These are phyloP conservation scores for Lagorchestes hirsutus DNA, from an alignment of 2,797 vertebrate genomes.

Conservation along the genomic window DNA sequence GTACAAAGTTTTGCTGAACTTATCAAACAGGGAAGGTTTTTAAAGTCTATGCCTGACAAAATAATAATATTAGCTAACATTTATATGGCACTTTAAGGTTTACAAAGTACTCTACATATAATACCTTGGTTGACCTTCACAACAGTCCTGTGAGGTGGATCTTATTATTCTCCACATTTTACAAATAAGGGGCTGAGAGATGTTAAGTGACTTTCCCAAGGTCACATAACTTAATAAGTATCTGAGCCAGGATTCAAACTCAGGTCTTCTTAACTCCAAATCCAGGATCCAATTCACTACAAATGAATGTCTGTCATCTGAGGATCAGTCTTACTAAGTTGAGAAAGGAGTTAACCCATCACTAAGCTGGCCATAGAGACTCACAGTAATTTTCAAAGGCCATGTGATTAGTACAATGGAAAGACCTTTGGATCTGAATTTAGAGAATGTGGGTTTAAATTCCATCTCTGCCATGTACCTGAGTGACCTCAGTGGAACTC, in stretches of 20 bases:
- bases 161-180: background rate
- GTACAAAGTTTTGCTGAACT: too few species aligned
- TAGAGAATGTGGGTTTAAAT: background rate
- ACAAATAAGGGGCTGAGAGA: background rate
- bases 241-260: background rate
- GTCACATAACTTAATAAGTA: background rate
- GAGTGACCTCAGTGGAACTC: background rate
- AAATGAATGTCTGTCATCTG: background rate
- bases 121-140: background rate
- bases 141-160: background rate
- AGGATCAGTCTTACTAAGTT: background rate
- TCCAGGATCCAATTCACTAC: background rate
- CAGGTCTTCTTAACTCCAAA: background rate
- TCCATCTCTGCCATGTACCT: background rate
- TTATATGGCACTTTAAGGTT: background rate
- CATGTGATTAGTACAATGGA: background rate
- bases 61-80: background rate
- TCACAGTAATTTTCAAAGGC: background rate
- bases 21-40: background rate
- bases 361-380: background rate
- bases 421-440: background rate
- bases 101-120: background rate
- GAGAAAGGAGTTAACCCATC: background rate
- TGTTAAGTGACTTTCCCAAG: background rate
- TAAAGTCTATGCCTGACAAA: background rate